Evolutionary conservation across 2,113 vertebrate species (phyloP).

Genomic region (Trinectes maculatus): DNA sequence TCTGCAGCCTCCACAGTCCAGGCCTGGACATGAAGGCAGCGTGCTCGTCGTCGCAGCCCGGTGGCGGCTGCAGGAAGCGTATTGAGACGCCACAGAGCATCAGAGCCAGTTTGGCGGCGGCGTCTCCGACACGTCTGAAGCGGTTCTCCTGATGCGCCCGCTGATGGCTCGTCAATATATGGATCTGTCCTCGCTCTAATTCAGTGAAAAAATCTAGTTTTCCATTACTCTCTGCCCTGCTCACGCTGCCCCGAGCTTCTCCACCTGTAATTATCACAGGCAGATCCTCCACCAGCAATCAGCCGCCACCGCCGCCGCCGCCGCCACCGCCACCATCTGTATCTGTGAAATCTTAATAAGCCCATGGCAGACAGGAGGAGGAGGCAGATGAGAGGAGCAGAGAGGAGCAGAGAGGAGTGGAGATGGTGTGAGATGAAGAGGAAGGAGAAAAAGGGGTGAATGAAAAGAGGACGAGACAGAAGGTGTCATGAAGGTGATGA

Average conservation of each 20-base stretch:
- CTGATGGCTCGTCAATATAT: slow-evolving; percentile 99
- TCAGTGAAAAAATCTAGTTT: slow-evolving; percentile 99
- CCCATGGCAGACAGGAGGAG: slow-evolving; percentile 6
- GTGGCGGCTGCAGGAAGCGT: slow-evolving; percentile 26
- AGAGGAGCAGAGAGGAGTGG: neutral
- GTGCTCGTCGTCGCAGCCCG: slow-evolving; percentile 7
- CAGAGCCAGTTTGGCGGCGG: slow-evolving; percentile 87
- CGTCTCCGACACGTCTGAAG: slow-evolving; percentile 91
- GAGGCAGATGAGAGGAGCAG: neutral
- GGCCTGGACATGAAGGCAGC: slow-evolving; percentile 46
- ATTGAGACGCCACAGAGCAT: slow-evolving; percentile 84
- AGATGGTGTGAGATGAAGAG: neutral
- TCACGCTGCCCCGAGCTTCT: slow-evolving; percentile 89
- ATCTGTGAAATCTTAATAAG: slow-evolving; percentile 99
- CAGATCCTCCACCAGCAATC: slow-evolving; percentile 99
- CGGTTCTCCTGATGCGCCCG: slow-evolving; percentile 97
- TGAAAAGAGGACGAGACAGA: neutral
- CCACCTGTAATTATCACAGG: slow-evolving; percentile 99
- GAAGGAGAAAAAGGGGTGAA: neutral
- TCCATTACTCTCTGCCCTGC: slow-evolving; percentile 96
- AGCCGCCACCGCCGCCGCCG: no score
- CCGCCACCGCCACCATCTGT: slow-evolving; percentile 90
- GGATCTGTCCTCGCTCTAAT: slow-evolving; percentile 91
- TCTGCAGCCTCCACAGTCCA: neutral
- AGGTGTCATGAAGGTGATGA: neutral